Evolutionary conservation across 2,113 vertebrate genomes (phyloP), one percentile per base, ranked within the genome.

Genomic region (Campylomormyrus numenius): DNA sequence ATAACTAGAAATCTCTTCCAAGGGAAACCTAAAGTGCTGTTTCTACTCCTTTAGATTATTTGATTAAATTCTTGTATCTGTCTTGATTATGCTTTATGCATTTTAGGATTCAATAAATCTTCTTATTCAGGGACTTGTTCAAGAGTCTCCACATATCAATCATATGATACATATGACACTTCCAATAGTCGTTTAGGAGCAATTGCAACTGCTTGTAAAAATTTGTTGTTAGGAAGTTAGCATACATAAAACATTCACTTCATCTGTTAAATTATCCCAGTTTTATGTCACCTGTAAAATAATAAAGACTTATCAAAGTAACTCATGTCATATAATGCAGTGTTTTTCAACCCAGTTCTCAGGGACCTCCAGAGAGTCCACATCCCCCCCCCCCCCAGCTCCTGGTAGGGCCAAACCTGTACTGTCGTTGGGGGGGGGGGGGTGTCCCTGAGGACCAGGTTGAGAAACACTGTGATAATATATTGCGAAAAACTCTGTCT

Each of bases 21-120:
- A 87, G 50, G 31, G n/a, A 87, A 24, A 58, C 6, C 13, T 52
- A 21, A 31, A 31, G 31, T 19, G 24, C n/a, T 56, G 31, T 56
- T 56, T 87, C 49, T 56, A 39, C 31, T 52, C 86, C 11, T 85
- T 24, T 49, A 48, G 46, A n/a, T 48, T 85, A 49, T 85, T 27
- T 49, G 74, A 80, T 42, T 80, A 17, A 9, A 80, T 80, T 80
- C n/a, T 66, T 66, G 17, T 85, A 24, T 85, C 24, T 50, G 11
- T 86, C 45, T 49, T 86, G 84, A 48, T 88, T 62, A 46, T 88
- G 52, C 87, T 19, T 58, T 42, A 80, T 80, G n/a, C 74, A 80
- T 80, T 39, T 77, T 31, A 77, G 31, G 70, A 77, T 35, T 31
- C 31, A 42, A 5, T 80, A 80, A 42, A 35, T 42, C 31, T 77